These are phyloP conservation scores for Selenia dentaria DNA, from an alignment of 2,888 invertebrate species.

Conservation along the genomic window DNA sequence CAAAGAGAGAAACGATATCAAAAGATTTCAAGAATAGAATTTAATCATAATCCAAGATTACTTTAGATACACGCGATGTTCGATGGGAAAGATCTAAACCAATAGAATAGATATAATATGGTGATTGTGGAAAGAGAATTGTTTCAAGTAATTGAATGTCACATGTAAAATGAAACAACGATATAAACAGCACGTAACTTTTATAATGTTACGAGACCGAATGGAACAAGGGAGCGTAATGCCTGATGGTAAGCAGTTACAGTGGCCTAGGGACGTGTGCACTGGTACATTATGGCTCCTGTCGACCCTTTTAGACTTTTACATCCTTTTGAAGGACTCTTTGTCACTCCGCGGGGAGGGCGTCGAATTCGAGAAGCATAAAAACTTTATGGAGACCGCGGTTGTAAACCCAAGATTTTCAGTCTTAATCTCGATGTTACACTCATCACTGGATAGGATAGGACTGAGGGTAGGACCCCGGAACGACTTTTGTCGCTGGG, in stretches of 20 bases:
- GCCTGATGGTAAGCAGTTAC: conserved; percentile 15
- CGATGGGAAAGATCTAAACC: too few relatives aligned
- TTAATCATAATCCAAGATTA: too few relatives aligned
- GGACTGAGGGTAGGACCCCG: neutral
- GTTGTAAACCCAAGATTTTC: conserved; percentile 31
- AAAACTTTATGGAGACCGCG: conserved; percentile 32
- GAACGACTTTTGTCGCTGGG: too few relatives aligned
- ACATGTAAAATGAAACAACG: conserved; percentile 18
- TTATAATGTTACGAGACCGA: conserved; percentile 19
- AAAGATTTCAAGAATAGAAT: too few relatives aligned
- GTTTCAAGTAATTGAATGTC: conserved; percentile 18
- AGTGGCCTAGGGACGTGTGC: conserved; percentile 18
- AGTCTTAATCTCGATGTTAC: conserved; percentile 26
- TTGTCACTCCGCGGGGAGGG: conserved; percentile 22
- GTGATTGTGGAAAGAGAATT: conserved; percentile 4
- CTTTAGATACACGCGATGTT: too few relatives aligned
- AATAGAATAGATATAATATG: too few relatives aligned
- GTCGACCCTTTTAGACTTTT: conserved; percentile 24
- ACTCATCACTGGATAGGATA: conserved; percentile 21
- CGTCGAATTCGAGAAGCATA: conserved; percentile 28
- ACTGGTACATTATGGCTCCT: conserved; percentile 22
- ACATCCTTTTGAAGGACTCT: conserved; percentile 23
- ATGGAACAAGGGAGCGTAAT: conserved; percentile 12
- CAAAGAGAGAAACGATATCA: too few relatives aligned
- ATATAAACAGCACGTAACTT: conserved; percentile 16